Percentiles rank a stretch among this genome's conserved stretches.
phyloP scores from a whole-genome alignment of 2,888 invertebrate species.

The Lasioglossum villosulum region DNA sequence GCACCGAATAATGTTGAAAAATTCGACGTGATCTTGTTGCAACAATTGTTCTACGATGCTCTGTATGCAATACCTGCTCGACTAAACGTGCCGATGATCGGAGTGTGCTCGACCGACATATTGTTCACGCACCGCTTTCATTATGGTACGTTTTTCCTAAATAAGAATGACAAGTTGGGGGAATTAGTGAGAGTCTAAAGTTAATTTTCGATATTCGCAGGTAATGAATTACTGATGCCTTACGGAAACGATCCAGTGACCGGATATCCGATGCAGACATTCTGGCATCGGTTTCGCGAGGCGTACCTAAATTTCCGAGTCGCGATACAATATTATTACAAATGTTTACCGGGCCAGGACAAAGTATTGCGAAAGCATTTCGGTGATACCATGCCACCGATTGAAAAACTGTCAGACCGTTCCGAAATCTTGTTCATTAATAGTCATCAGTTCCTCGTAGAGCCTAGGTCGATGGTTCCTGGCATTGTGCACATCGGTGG shows the following conservation, averaged over 20 bases:
- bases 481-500: constrained; percentile 86
- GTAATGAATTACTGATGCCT: not conserved
- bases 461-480: constrained; percentile 84
- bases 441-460: constrained; percentile 85
- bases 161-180: not conserved
- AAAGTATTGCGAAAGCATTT: constrained; percentile 62
- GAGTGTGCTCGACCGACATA: not conserved
- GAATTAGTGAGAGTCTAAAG: too few species aligned
- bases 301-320: not conserved
- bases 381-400: constrained; percentile 53
- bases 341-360: constrained; percentile 44
- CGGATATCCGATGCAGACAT: not conserved
- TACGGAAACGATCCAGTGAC: rapidly evolving
- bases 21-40: constrained; percentile 48
- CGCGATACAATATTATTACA: not conserved
- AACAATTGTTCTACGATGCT: constrained; percentile 29
- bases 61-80: constrained; percentile 28
- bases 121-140: rapidly evolving
- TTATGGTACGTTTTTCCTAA: constrained; percentile 13
- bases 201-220: not conserved
- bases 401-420: constrained; percentile 68
- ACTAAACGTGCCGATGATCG: constrained; percentile 43
- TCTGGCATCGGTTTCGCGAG: constrained; percentile 32
- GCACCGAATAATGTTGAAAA: constrained; percentile 32
- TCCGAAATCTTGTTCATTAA: constrained; percentile 84